phyloP scores from a whole-genome alignment of 2,888 invertebrate species.

The Neoascia interrupta region DNA sequence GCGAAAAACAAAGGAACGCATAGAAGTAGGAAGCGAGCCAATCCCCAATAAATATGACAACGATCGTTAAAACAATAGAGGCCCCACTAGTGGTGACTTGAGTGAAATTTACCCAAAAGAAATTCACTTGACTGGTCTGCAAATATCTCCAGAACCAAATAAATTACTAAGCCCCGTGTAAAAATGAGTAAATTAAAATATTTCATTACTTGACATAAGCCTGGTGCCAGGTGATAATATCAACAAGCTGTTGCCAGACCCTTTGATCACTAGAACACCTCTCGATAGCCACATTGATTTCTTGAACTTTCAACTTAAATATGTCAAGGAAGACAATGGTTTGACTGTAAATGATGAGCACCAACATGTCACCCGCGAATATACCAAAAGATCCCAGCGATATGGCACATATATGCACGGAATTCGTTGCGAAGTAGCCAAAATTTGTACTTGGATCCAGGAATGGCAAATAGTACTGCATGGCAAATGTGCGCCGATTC shows the following conservation, averaged over 20 bases:
- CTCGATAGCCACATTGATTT: too few species aligned
- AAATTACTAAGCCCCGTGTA: too few species aligned
- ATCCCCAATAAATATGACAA: slow-evolving; percentile 42
- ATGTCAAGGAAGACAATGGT: slow-evolving; percentile 51
- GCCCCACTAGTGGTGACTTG: slow-evolving; percentile 52
- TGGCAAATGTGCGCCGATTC: slow-evolving; percentile 30
- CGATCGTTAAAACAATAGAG: slow-evolving; percentile 55
- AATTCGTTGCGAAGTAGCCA: slow-evolving; percentile 58
- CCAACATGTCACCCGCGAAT: slow-evolving; percentile 61
- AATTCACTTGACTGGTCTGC: too few species aligned
- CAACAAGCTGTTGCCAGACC: slow-evolving; percentile 18
- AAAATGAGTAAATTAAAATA: neutral
- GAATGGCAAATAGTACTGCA: slow-evolving; percentile 64
- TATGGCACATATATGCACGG: slow-evolving; percentile 37
- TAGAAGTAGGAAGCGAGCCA: slow-evolving; percentile 40
- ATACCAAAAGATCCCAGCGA: slow-evolving; percentile 60
- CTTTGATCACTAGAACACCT: neutral
- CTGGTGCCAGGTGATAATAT: slow-evolving; percentile 68
- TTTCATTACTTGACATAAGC: slow-evolving; percentile 40
- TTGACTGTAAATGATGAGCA: slow-evolving; percentile 57
- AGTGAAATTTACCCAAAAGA: slow-evolving; percentile 43
- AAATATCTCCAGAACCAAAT: too few species aligned
- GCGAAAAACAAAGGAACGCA: neutral
- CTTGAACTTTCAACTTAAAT: slow-evolving; percentile 46
- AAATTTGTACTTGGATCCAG: slow-evolving; percentile 37